Evolutionary conservation across 2,113 vertebrate species (phyloP), one percentile per base, ranked within the genome.

Genomic region (Hemiprocne comata): DNA sequence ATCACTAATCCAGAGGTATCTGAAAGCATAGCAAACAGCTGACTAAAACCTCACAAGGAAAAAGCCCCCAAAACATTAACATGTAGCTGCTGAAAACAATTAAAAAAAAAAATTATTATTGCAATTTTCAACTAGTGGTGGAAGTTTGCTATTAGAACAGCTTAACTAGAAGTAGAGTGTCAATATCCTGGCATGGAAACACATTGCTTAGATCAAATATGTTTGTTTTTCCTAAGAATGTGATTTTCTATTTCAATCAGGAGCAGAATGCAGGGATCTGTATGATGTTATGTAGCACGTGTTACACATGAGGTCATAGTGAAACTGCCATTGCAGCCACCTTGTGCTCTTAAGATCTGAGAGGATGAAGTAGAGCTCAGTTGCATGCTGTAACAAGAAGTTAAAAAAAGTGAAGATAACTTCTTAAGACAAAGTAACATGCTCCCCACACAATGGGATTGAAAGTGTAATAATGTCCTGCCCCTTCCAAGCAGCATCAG

Each of bases 191-290:
- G 11, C 19, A 13, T 23, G 60, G 46, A 46, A 76, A 67, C 1
- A 67, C 1, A 4, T n/a, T 65, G 44, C 26, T 91, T 64, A 6
- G 65, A 82, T 40, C 3, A 4, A 46, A 36, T 20, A 7, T 44
- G 19, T 75, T 65, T 83, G n/a, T 40, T 76, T 94, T 73, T 69
- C 50, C 51, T 50, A 28, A 11, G 36, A 57, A 62, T 57, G 17
- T 58, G 10, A 73, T 87, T 64, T 93, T 77, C 26, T 83, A 0
- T 87, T 87, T 66, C 71, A 73, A 26, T 11, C 17, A 54, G 85
- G 28, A 91, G 71, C 51, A 71, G 69, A 60, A 60, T 11, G 62
- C 48, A 84, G 89, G 62, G 80, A 66, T 74, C 79, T 90, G 64
- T 34, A 40, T 17, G 36, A 44, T 10, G 3, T 70, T 79, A 17